Conservation (phyloP, 2,113 vertebrate genomes). For the Corythaeola cristata region DNA sequence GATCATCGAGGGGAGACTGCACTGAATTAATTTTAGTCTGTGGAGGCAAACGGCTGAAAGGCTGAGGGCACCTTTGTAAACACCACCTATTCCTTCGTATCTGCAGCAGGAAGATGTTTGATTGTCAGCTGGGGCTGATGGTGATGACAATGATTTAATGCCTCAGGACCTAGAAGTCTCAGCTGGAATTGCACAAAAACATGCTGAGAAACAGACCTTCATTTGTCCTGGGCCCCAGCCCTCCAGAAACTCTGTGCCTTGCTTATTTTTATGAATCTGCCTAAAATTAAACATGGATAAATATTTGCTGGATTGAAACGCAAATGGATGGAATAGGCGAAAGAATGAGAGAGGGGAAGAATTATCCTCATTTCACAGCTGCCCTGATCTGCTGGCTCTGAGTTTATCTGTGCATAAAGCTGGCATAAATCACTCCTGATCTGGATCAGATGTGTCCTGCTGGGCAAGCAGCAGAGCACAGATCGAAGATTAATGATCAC, state of each 20-base stretch:
- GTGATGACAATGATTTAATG: not conserved
- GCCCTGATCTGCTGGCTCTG: conserved; percentile 1
- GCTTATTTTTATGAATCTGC: not conserved
- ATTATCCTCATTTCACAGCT: not conserved
- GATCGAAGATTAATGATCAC: conserved; percentile 42
- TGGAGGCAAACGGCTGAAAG: not conserved
- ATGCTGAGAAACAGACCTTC: not conserved
- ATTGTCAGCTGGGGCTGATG: not conserved
- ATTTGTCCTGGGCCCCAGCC: not conserved
- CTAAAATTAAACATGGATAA: not conserved
- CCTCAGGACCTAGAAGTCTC: not conserved
- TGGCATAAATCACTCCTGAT: conserved; percentile 51
- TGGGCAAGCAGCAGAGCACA: conserved; percentile 38
- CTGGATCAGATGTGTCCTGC: conserved; percentile 56
- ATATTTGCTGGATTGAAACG: not conserved
- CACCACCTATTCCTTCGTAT: not conserved
- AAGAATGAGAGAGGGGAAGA: not conserved
- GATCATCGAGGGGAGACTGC: not conserved
- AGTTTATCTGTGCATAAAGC: conserved; percentile 10
- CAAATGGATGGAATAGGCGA: not conserved
- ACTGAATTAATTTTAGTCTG: not conserved
- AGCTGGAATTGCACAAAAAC: not conserved
- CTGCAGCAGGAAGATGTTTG: not conserved
- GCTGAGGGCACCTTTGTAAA: not conserved
- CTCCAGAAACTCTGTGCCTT: not conserved